phyloP scores from a whole-genome alignment of 2,888 invertebrate genomes.

The Dryobotodes eremita region DNA sequence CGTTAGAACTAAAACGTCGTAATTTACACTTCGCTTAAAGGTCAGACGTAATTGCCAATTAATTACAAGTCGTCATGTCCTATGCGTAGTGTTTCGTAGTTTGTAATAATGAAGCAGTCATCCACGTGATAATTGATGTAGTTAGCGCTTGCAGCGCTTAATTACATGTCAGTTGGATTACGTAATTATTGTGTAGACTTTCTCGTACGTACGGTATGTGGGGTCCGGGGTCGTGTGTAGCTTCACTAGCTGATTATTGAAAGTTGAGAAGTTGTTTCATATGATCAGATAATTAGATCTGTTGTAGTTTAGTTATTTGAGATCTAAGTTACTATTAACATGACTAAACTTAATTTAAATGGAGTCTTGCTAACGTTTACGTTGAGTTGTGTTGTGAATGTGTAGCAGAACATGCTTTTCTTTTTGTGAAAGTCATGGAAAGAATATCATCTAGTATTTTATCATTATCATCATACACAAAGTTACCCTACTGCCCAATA shows the following conservation, averaged over 20 bases:
- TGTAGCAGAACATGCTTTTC: background rate
- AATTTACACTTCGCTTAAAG: slow-evolving; percentile 70
- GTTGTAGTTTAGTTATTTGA: slow-evolving; percentile 7
- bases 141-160: slow-evolving; percentile 68
- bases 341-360: background rate
- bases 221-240: background rate
- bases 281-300: slow-evolving; percentile 13
- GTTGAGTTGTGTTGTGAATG: too few species aligned
- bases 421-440: background rate
- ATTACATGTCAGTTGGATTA: slow-evolving; percentile 66
- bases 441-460: background rate
- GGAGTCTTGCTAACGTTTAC: background rate
- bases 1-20: slow-evolving; percentile 44
- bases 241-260: slow-evolving; percentile 13
- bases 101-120: slow-evolving; percentile 77
- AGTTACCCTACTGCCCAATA: background rate
- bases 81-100: slow-evolving; percentile 67
- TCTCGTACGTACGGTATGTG: slow-evolving; percentile 27
- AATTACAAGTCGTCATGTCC: slow-evolving; percentile 75
- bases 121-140: slow-evolving; percentile 71
- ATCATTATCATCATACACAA: background rate
- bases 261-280: slow-evolving; percentile 22
- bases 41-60: slow-evolving; percentile 79
- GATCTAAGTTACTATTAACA: background rate
- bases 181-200: slow-evolving; percentile 62